These are phyloP conservation scores for Onthophagus taurus DNA, from an alignment of 1,140 invertebrate genomes.

Conservation along the genomic window DNA sequence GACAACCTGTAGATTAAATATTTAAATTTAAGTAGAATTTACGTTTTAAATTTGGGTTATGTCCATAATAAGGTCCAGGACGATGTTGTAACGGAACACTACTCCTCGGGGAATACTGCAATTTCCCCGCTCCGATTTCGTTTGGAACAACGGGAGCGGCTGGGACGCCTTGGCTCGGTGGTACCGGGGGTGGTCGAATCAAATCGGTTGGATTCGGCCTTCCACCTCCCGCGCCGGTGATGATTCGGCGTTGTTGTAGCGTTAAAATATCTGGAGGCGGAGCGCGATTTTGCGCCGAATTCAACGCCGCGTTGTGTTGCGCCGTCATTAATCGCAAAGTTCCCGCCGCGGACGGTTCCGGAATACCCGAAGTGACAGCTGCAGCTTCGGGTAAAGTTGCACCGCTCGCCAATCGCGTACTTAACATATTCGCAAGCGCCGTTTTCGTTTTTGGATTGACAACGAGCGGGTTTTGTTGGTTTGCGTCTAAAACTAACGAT, in stretches of 20 bases:
- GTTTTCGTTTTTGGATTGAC: conserved; percentile 92
- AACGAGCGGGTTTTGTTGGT: conserved; percentile 45
- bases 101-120: conserved; percentile 43
- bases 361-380: too few species aligned
- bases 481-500: conserved; percentile 30
- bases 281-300: conserved; percentile 31
- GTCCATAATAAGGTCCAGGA: conserved; percentile 67
- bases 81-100: conserved; percentile 34
- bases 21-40: too few species aligned
- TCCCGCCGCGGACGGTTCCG: conserved; percentile 60
- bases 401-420: conserved; percentile 59
- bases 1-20: too few species aligned
- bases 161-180: conserved; percentile 8
- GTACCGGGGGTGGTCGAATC: conserved; percentile 29
- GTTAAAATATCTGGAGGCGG: conserved; percentile 37
- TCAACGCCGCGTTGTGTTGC: conserved; percentile 57
- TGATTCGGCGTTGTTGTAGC: conserved; percentile 35
- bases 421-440: conserved; percentile 89
- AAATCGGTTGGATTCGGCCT: conserved; percentile 25
- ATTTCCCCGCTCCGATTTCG: conserved; percentile 36
- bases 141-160: conserved; percentile 18
- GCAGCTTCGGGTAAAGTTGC: conserved; percentile 31
- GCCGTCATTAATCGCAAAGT: conserved; percentile 68
- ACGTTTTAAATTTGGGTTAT: conserved; percentile 76
- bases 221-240: too few species aligned